Evolutionary conservation across 2,113 vertebrate species (phyloP), one percentile per base, ranked within the genome.

Genomic region (Spea multiplicata): DNA sequence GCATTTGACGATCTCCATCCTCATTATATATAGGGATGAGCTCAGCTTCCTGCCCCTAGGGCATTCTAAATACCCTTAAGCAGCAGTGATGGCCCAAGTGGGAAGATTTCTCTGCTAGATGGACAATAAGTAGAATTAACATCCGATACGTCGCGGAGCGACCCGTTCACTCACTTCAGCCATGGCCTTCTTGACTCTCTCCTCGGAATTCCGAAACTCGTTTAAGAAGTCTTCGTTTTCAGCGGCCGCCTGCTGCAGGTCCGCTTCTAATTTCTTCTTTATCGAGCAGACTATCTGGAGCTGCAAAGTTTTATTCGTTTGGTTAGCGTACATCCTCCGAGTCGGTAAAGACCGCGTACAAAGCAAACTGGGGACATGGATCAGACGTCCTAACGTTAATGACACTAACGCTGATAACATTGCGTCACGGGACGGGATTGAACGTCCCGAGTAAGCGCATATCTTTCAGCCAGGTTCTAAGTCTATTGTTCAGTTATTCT

Each of bases 181-280:
- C 71, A 84, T 82, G 16, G 90, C 88, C 85, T 93, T 82, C 86
- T 91, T 90, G 65, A 88, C 87, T 86, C 76, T 88, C 82, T 93
- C 89, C 1, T 93, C 92, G 1, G 86, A 88, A 0, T 84, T 68
- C 17, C 83, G 61, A 83, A 90, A 88, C 80, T 93, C 65, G 0
- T 89, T 91, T 87, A 91, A 89, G 70, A 91, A 87, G 78, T 93
- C 90, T 80, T 93, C 78, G 0, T 91, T 91, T 78, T 93, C 86
- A 0, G 86, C 91, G 80, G 84, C 84, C n/a, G 89, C 66, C 62
- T 82, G 66, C 48, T 86, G 83, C 48, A 94, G 80, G 66, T 94
- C 89, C 3, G 86, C 83, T 74, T 91, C 88, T 81, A 93, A 81
- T 82, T 92, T 94, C 72, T 88, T 82, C 82, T 91, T 93, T 67